phyloP scores from a whole-genome alignment of 2,888 invertebrate genomes.

The Morpho deidamia region DNA sequence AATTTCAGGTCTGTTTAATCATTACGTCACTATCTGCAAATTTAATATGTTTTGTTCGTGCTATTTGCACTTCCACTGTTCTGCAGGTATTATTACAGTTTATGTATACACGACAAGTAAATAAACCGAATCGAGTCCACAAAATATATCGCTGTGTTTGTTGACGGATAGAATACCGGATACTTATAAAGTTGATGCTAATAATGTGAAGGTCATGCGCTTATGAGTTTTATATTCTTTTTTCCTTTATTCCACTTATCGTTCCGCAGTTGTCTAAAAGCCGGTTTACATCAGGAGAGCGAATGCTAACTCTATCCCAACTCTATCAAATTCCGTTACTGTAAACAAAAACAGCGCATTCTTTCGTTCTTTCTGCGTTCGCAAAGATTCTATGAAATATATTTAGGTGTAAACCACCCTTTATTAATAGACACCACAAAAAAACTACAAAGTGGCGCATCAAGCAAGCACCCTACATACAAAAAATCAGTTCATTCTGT shows the following conservation, averaged over 20 bases:
- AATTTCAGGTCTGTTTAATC: background rate
- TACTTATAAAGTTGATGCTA: background rate
- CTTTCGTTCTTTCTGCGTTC: no score
- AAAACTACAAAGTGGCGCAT: no score
- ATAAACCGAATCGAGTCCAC: background rate
- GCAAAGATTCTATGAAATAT: no score
- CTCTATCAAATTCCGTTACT: no score
- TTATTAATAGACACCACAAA: no score
- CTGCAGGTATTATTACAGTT: background rate
- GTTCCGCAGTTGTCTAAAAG: no score
- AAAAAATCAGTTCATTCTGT: no score
- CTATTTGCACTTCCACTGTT: background rate
- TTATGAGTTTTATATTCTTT: background rate
- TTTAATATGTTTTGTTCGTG: background rate
- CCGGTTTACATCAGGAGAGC: no score
- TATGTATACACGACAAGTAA: background rate
- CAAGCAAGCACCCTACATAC: no score
- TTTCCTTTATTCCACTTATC: background rate
- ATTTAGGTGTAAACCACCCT: no score
- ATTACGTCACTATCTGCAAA: background rate
- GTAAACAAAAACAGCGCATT: no score
- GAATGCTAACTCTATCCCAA: no score
- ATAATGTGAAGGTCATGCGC: background rate
- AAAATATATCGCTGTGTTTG: background rate
- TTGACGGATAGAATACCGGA: background rate